Evolutionary conservation across 2,888 invertebrate species (phyloP).

Genomic region (Hirtodrosophila histrioides): DNA sequence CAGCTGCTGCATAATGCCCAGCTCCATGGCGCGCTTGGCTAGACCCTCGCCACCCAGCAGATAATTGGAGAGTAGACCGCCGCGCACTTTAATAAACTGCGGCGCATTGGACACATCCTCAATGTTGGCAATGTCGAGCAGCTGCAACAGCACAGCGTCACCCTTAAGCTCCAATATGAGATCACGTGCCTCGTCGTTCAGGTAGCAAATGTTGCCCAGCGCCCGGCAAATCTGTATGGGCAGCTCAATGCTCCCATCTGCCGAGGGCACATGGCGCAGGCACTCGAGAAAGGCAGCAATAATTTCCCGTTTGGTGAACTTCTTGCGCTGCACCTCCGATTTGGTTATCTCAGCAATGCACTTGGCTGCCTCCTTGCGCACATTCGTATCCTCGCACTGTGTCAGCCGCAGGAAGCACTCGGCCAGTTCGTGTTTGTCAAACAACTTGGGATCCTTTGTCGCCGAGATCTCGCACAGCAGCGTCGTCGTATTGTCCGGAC

Average conservation of each 20-base stretch:
- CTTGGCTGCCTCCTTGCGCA: conserved; percentile 87
- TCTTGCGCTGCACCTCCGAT: conserved; percentile 89
- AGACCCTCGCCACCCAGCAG: conserved; percentile 89
- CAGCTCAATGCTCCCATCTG: conserved; percentile 84
- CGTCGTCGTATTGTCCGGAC: conserved; percentile 67
- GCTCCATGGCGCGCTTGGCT: conserved; percentile 87
- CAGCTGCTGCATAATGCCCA: conserved; percentile 86
- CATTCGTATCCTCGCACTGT: conserved; percentile 83
- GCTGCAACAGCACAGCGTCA: conserved; percentile 84
- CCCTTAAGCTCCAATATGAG: conserved; percentile 86
- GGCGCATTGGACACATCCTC: conserved; percentile 82
- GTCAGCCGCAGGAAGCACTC: conserved; percentile 81
- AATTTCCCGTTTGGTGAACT: conserved; percentile 87
- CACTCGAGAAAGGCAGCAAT: conserved; percentile 87
- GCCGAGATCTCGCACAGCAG: conserved; percentile 82
- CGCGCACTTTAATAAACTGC: conserved; percentile 87
- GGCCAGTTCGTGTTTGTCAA: conserved; percentile 83
- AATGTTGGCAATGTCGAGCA: conserved; percentile 82
- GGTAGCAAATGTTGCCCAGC: conserved; percentile 94
- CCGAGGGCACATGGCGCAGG: conserved; percentile 82
- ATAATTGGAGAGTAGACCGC: conserved; percentile 92
- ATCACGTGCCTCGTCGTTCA: conserved; percentile 90
- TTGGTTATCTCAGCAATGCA: conserved; percentile 93
- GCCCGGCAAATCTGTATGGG: conserved; percentile 92
- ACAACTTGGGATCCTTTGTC: conserved; percentile 83